Evolutionary conservation across 2,113 vertebrate genomes (phyloP), one percentile per base, ranked within the genome.

Genomic region (Marmota flaviventris): DNA sequence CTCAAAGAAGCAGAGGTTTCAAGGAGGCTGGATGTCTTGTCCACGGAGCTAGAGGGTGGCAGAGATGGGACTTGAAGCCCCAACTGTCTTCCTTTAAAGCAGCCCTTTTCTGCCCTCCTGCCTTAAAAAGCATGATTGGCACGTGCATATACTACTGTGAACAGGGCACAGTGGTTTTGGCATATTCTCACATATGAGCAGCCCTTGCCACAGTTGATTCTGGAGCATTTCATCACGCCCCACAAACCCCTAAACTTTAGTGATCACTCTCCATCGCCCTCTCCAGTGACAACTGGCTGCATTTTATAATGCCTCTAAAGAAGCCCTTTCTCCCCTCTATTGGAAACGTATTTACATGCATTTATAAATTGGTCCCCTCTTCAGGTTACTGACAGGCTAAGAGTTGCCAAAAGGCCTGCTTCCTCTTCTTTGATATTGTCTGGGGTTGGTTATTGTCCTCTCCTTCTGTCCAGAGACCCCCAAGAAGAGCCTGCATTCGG

Each of bases 21-120:
- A 9, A 22, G 51, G 86, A 90, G 8, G 10, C 72, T 22, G 2
- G n/a, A 48, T n/a, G 58, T 92, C 56, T 45, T 63, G n/a, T 51
- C 0, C 0, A 2, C 0, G 1, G 18, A 39, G 8, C 45, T 32
- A 4, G 18, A 20, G 56, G 45, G 51, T 29, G 20, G 11, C 58
- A 82, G 65, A 42, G 67, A 17, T 34, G 29, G 25, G 22, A 37
- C 5, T 1, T 13, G 14, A 24, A 24, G 34, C 61, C 29, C 5
- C 0, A 11, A 45, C 42, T 61, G 1, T 56, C 14, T 37, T 32
- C n/a, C 58, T 48, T 5, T 34, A 37, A 82, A 83, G 45, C 18
- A 29, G 17, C 8, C 3, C 6, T 29, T 58, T 29, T 32, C 1
- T 5, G 3, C 29, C 13, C 65, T 42, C 1, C 29, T 22, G 9